Conservation (phyloP, 2,113 vertebrate genomes). For the Nothobranchius kuhntae region DNA sequence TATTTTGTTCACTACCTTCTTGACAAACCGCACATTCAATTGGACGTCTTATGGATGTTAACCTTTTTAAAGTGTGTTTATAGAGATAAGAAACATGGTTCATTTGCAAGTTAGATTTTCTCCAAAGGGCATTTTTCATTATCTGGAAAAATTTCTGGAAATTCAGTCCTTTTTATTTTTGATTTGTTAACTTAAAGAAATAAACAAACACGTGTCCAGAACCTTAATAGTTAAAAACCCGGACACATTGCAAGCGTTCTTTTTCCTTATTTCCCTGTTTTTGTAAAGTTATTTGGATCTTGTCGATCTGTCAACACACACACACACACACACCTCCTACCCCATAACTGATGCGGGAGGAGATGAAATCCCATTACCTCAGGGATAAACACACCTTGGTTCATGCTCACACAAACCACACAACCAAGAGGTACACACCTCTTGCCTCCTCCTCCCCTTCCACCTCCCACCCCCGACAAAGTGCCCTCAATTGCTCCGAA, state of each 20-base stretch:
- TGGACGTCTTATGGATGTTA: constrained; percentile 30
- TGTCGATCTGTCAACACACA: constrained; percentile 10
- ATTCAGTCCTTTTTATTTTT: no score
- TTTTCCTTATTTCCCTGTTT: constrained; percentile 38
- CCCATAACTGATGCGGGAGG: constrained; percentile 70
- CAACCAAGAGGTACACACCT: constrained; percentile 7
- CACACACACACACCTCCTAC: constrained; percentile 42
- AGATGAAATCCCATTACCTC: constrained; percentile 75
- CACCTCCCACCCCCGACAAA: not conserved
- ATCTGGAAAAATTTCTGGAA: no score
- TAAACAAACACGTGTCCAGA: not conserved
- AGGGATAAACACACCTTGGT: constrained; percentile 76
- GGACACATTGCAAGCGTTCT: no score
- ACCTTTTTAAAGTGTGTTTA: constrained; percentile 28
- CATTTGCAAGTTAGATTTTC: no score
- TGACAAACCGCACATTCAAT: constrained; percentile 14
- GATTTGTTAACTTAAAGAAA: no score
- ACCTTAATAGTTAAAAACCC: not conserved
- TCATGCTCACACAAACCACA: constrained; percentile 45
- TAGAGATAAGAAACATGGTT: not conserved
- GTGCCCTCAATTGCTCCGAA: constrained; percentile 23
- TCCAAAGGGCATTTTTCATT: no score
- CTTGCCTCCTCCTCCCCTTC: not conserved
- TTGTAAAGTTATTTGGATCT: constrained; percentile 58
- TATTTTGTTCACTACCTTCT: not conserved